phyloP scores from a whole-genome alignment of 1,140 invertebrate genomes.

The Pseudomyrmex concolor region DNA sequence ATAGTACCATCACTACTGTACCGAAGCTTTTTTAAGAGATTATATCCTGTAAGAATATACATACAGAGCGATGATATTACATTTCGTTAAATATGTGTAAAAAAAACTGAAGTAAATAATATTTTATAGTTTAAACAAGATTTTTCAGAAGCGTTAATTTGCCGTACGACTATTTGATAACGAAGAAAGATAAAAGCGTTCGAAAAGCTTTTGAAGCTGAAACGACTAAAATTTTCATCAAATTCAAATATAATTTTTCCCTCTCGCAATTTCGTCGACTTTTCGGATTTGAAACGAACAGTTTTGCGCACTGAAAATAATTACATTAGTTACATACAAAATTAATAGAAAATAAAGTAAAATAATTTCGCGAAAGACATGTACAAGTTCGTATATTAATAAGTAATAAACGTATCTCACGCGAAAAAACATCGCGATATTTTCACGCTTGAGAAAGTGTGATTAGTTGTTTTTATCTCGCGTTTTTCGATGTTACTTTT shows the following conservation, averaged over 20 bases:
- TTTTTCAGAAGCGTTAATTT: constrained; percentile 7
- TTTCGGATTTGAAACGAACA: neutral
- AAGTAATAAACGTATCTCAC: constrained; percentile 1
- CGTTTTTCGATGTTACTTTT: constrained; percentile 16
- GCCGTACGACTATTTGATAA: constrained; percentile 36
- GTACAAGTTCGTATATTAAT: neutral
- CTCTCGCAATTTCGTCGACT: neutral
- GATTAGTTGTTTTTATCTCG: constrained; percentile 10
- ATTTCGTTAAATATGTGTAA: neutral
- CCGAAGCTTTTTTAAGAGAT: neutral
- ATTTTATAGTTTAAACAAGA: constrained; percentile 23
- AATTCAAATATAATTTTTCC: constrained; percentile 27
- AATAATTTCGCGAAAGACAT: neutral
- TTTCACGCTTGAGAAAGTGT: neutral
- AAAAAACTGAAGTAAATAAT: constrained; percentile 27
- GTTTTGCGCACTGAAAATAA: neutral
- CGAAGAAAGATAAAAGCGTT: neutral
- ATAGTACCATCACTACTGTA: too few relatives aligned
- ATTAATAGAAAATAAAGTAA: neutral
- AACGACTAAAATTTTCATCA: neutral
- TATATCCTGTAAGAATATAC: neutral
- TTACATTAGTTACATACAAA: neutral
- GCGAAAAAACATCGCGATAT: neutral
- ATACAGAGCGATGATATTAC: neutral
- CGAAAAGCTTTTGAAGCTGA: neutral